These are phyloP conservation scores for Dolichallabes microphthalmus DNA, from an alignment of 2,113 vertebrate species.

Conservation along the genomic window DNA sequence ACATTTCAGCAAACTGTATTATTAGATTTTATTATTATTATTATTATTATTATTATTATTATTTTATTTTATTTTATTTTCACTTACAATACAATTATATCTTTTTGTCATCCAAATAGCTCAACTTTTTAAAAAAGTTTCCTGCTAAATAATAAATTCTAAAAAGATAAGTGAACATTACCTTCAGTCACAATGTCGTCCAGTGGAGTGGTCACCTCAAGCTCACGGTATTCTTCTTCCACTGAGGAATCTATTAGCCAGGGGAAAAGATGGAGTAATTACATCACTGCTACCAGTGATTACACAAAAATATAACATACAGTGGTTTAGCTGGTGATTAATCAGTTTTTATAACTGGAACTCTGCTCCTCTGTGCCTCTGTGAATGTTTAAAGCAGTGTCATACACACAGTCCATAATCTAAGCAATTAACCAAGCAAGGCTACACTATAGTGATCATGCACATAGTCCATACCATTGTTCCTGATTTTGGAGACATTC, in stretches of 20 bases:
- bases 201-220: background rate
- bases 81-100: no score
- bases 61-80: no score
- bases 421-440: no score
- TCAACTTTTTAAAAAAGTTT: background rate
- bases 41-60: no score
- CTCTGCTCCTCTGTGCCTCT: slow-evolving; percentile 62
- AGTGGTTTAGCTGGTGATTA: background rate
- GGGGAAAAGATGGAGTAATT: background rate
- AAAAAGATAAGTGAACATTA: slow-evolving; percentile 10
- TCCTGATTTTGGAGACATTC: no score
- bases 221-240: slow-evolving; percentile 25
- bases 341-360: slow-evolving; percentile 60
- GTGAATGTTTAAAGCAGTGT: slow-evolving; percentile 57
- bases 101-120: background rate
- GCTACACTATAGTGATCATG: background rate
- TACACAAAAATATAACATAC: background rate
- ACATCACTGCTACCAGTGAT: background rate
- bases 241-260: slow-evolving; percentile 32
- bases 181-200: background rate
- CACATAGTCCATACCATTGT: background rate
- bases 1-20: no score
- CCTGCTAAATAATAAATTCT: background rate
- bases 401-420: background rate
- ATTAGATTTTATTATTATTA: no score